Evolutionary conservation across 2,113 vertebrate species (phyloP).

Genomic region (Conger conger): DNA sequence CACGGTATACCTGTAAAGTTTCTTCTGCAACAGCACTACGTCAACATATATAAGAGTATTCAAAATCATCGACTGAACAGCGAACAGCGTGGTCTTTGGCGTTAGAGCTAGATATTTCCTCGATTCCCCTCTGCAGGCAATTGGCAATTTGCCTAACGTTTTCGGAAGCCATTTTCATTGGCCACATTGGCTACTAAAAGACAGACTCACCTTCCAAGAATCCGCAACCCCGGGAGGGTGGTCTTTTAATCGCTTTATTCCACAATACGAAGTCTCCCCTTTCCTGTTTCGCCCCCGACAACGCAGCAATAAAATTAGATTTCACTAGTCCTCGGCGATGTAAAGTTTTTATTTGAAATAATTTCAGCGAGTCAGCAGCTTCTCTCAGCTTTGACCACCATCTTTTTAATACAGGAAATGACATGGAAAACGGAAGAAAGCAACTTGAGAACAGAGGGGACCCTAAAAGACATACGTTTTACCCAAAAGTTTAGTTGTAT

Average conservation of each 20-base stretch:
- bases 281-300: slow-evolving; percentile 25
- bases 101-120: slow-evolving; percentile 20
- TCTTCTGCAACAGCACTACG: not conserved
- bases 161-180: slow-evolving; percentile 83
- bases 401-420: slow-evolving; percentile 96
- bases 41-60: not conserved
- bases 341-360: slow-evolving; percentile 66
- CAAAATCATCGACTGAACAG: not conserved
- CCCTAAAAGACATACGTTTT: slow-evolving; percentile 49
- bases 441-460: slow-evolving; percentile 69
- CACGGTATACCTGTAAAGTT: slow-evolving; percentile 34
- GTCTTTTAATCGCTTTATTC: slow-evolving; percentile 16
- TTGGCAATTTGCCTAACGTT: slow-evolving; percentile 62
- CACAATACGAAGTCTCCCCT: slow-evolving; percentile 30
- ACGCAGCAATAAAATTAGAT: slow-evolving; percentile 35
- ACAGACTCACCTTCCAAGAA: slow-evolving; percentile 74
- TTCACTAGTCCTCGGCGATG: slow-evolving; percentile 58
- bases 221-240: slow-evolving; percentile 28
- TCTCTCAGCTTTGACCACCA: slow-evolving; percentile 87
- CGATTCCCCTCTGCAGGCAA: slow-evolving; percentile 44
- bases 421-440: slow-evolving; percentile 91
- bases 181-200: slow-evolving; percentile 79
- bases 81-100: slow-evolving; percentile 11
- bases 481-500: not conserved
- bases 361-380: slow-evolving; percentile 72